Evolutionary conservation across 2,113 vertebrate genomes (phyloP).

Genomic region (Hippolais icterina): DNA sequence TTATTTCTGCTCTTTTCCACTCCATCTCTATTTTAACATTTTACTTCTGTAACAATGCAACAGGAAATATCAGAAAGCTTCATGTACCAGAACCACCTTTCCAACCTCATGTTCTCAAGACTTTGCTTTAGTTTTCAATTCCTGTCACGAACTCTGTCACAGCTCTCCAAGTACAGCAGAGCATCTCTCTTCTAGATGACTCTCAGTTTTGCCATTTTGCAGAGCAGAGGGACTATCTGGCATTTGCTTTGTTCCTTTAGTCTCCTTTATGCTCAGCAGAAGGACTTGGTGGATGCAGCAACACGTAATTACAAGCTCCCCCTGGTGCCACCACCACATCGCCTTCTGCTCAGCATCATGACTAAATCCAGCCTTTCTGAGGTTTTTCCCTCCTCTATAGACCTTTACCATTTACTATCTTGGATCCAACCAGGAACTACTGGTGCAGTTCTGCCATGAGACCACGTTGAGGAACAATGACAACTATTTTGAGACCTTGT

Average conservation of each 20-base stretch:
- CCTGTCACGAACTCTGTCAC: not conserved
- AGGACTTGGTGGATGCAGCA: not conserved
- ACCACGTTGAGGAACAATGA: rapidly evolving
- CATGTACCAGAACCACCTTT: not conserved
- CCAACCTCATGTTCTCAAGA: not conserved
- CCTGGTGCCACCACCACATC: rapidly evolving
- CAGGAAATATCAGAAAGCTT: not conserved
- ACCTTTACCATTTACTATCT: not conserved
- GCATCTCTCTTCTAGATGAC: not conserved
- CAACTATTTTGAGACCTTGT: not conserved
- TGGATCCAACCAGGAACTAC: rapidly evolving
- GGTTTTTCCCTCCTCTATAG: rapidly evolving
- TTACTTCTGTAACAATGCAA: not conserved
- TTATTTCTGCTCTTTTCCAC: not conserved
- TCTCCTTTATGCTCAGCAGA: not conserved
- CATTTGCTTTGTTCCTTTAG: not conserved
- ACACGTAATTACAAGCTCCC: not conserved
- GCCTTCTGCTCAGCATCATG: not conserved
- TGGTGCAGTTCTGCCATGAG: not conserved
- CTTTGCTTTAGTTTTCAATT: not conserved
- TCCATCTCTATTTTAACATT: not conserved
- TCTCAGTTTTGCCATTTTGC: not conserved
- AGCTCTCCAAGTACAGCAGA: not conserved
- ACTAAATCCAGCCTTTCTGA: not conserved
- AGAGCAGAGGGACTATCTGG: not conserved